A percentile compares a stretch with the other conserved stretches of the same genome.
phyloP scores from a whole-genome alignment of 2,888 invertebrate genomes.

The Encarsia formosa region DNA sequence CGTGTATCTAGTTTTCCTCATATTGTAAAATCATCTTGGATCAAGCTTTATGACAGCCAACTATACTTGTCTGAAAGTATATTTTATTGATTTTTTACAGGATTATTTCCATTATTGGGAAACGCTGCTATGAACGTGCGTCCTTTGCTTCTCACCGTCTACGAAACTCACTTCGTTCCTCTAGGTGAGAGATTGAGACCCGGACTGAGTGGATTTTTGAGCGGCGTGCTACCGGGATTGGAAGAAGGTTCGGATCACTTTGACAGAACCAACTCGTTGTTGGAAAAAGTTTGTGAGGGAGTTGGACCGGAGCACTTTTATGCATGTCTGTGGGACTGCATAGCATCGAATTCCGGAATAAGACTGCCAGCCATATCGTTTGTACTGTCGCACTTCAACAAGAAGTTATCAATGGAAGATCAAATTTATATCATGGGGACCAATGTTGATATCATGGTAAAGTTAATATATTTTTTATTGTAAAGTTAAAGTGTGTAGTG shows the following conservation, averaged over 20 bases:
- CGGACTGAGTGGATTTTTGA: conserved; percentile 81
- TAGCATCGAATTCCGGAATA: conserved; percentile 74
- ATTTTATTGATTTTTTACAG: conserved; percentile 52
- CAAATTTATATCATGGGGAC: conserved; percentile 80
- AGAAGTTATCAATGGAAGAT: conserved; percentile 72
- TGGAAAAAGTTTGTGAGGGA: conserved; percentile 70
- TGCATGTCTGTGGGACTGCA: conserved; percentile 83
- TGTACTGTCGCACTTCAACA: conserved; percentile 75
- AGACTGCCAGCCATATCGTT: conserved; percentile 79
- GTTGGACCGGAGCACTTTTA: conserved; percentile 78
- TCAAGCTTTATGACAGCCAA: too few species aligned
- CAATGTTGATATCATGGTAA: conserved; percentile 77
- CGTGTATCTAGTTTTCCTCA: too few species aligned
- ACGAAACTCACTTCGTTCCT: conserved; percentile 84
- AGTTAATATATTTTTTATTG: too few species aligned
- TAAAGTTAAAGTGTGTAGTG: too few species aligned
- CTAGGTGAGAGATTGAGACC: conserved; percentile 72
- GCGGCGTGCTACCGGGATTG: conserved; percentile 81
- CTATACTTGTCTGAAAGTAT: too few species aligned
- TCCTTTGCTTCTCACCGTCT: conserved; percentile 73
- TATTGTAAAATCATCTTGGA: too few species aligned
- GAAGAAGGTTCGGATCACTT: conserved; percentile 82
- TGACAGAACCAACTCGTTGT: conserved; percentile 63
- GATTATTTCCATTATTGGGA: conserved; percentile 82
- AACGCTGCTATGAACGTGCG: conserved; percentile 88